Evolutionary conservation across 2,888 invertebrate genomes (phyloP), one percentile per base, ranked within the genome.

Genomic region (Lutraria lutraria): DNA sequence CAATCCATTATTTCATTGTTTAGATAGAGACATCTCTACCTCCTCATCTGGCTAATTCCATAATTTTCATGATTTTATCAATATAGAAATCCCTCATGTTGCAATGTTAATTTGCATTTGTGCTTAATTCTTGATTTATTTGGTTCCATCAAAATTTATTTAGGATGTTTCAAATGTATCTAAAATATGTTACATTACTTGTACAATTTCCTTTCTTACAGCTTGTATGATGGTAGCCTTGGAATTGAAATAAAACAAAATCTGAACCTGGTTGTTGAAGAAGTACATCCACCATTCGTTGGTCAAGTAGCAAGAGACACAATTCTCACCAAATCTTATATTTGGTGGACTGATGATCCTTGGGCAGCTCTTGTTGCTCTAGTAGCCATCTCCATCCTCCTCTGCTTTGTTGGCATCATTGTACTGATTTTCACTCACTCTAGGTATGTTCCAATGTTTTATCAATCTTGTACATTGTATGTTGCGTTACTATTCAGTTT

Each of bases 361-460:
- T 99, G 99, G 29, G 98, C 98, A 93, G 98, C 99, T 0, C 97
- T 99, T 53, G 98, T 99, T 91, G 98, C 98, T 21, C 97, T 99
- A 0, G 99, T 98, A 0, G 98, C 98, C 87, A 98, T 99, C n/a
- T 99, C 99, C 90, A 97, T 99, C 68, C 97, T 99, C 0, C 97
- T 99, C 15, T 98, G 98, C 15, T 97, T 98, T 19, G 98, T 98
- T 84, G 99, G 99, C 12, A 99, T 99, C 82, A 98, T 99, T 85
- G 99, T 99, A 96, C 98, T 99, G 90, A 98, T 99, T 96, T 98
- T 99, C 85, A 99, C 99, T 0, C 99, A 99, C 98, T 98, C 98
- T 87, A 98, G 98, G 98, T 98, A 96, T 85, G 90, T 68, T 0
- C 2, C 2, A 63, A 63, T 63, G 6, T 68, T 25, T n/a, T 68